These are phyloP conservation scores for Tricholauxania praeusta DNA, from an alignment of 2,888 invertebrate genomes.

Conservation along the genomic window DNA sequence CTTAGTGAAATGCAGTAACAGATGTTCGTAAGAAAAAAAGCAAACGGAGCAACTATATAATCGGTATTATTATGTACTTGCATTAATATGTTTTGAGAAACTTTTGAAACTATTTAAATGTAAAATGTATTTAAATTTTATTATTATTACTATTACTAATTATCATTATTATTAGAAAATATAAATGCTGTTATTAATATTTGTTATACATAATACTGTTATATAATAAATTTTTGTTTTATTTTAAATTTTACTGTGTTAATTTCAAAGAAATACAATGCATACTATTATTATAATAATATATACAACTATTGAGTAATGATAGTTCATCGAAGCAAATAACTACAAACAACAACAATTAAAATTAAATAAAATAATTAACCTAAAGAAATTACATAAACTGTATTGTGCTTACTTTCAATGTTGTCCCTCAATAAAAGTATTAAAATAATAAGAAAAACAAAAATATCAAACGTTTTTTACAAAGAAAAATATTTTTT, in stretches of 20 bases:
- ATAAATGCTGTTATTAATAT: conserved; percentile 48
- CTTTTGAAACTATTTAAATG: conserved; percentile 40
- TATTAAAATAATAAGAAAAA: conserved; percentile 55
- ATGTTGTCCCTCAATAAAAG: conserved; percentile 55
- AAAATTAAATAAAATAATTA: conserved; percentile 36
- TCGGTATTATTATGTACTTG: conserved; percentile 31
- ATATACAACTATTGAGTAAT: conserved; percentile 24
- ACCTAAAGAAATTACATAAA: conserved; percentile 45
- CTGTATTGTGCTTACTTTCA: conserved; percentile 58
- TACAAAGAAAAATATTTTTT: no score
- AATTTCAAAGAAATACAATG: conserved; percentile 39
- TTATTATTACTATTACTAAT: conserved; percentile 35
- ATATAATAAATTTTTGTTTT: conserved; percentile 47
- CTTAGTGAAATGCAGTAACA: no score
- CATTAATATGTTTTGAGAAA: conserved; percentile 38
- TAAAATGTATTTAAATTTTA: conserved; percentile 49
- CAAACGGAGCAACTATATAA: conserved; percentile 31
- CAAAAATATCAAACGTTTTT: conserved; percentile 44
- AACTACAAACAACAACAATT: conserved; percentile 34
- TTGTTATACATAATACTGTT: conserved; percentile 48
- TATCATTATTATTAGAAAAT: conserved; percentile 41
- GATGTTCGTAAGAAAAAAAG: no score
- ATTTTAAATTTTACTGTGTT: conserved; percentile 42
- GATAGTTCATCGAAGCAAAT: conserved; percentile 33
- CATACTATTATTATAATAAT: conserved; percentile 16